Conservation (phyloP, 2,888 invertebrate genomes). For the Drepanosiphum platanoidis region DNA sequence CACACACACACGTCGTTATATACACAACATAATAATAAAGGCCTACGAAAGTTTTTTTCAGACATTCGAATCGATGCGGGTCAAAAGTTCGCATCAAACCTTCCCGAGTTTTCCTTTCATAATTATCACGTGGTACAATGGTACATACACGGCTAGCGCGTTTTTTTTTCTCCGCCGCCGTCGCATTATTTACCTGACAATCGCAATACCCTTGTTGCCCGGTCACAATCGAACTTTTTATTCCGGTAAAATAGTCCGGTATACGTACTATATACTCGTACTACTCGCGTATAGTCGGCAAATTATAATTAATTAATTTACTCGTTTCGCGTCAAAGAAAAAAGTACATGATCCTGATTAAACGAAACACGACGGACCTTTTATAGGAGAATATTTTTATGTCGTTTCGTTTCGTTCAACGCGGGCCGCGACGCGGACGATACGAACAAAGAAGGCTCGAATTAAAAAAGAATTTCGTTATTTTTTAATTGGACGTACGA, state of each 20-base stretch:
- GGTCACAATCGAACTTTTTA: conserved; percentile 29
- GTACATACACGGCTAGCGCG: too few relatives aligned
- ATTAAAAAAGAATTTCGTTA: too few relatives aligned
- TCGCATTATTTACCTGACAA: conserved; percentile 46
- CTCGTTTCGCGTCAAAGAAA: background rate
- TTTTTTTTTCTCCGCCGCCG: conserved; percentile 4
- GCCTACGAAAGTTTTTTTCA: conserved; percentile 27
- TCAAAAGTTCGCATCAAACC: conserved; percentile 35
- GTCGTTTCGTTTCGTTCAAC: conserved; percentile 16
- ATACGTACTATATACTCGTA: too few relatives aligned
- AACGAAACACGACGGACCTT: conserved; percentile 2
- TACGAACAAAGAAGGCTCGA: background rate
- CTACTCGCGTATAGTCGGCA: background rate
- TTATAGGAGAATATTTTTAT: conserved; percentile 7
- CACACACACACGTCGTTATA: too few relatives aligned
- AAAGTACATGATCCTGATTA: conserved; percentile 11
- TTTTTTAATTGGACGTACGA: too few relatives aligned
- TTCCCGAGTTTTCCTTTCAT: conserved; percentile 25
- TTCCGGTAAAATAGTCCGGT: background rate
- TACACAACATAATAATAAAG: conserved; percentile 28
- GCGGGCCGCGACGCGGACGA: too few relatives aligned
- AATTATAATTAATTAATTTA: conserved; percentile 43
- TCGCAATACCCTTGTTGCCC: conserved; percentile 23
- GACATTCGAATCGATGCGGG: conserved; percentile 21
- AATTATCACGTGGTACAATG: conserved; percentile 43